These are phyloP conservation scores for Graphium colonna DNA, from an alignment of 2,888 invertebrate species.

Conservation along the genomic window DNA sequence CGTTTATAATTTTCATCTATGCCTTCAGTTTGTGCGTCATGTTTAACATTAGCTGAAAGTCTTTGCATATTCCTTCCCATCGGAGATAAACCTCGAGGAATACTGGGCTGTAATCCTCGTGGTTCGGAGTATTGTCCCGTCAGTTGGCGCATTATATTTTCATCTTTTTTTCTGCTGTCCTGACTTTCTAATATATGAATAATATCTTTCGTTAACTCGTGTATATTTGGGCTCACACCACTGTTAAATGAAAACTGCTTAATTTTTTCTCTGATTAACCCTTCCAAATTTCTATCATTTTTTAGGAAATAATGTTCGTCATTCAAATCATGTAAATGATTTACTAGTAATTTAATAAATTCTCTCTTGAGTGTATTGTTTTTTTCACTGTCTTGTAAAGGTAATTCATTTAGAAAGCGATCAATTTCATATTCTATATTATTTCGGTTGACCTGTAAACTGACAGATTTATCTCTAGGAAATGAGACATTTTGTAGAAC, in stretches of 20 bases:
- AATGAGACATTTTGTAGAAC: conserved; percentile 43
- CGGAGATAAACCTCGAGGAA: neutral
- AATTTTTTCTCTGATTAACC: conserved; percentile 43
- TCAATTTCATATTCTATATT: conserved; percentile 46
- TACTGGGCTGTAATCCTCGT: neutral
- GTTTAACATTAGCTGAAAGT: neutral
- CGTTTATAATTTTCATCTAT: neutral
- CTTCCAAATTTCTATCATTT: conserved; percentile 29
- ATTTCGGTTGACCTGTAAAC: conserved; percentile 41
- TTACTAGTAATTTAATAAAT: conserved; percentile 28
- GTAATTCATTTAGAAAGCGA: conserved; percentile 43
- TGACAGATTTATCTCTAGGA: conserved; percentile 43
- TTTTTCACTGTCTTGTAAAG: conserved; percentile 31
- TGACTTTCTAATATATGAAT: conserved; percentile 26
- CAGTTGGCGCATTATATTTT: neutral
- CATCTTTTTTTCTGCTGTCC: neutral
- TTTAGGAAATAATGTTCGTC: neutral
- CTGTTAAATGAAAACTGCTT: conserved; percentile 39
- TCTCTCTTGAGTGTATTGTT: conserved; percentile 31
- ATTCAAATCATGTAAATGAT: conserved; percentile 23
- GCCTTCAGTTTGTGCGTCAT: neutral
- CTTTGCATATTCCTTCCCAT: neutral
- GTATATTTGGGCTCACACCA: conserved; percentile 26
- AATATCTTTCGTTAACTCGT: conserved; percentile 34
- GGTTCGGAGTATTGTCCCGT: neutral